Evolutionary conservation across 2,888 invertebrate genomes (phyloP), one percentile per base, ranked within the genome.

Genomic region (Macrophya annulata): DNA sequence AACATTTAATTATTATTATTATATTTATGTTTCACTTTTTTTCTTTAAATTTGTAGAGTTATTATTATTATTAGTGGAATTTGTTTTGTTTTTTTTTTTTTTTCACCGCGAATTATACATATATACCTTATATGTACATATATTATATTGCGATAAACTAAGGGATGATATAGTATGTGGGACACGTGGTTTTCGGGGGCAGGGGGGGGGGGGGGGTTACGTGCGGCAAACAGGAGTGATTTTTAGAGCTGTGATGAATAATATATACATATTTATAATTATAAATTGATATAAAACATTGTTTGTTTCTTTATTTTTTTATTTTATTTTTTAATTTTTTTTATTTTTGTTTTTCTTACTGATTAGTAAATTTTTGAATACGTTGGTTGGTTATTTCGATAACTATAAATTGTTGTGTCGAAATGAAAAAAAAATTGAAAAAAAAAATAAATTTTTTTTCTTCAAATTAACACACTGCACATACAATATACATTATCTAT

Each of bases 191-290:
- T 55, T 55, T 2, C 81, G 79, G n/a, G 68, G 45, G 43, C 62
- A 9, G 65, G 31, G 76, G 45, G 43, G 77, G 82, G 85, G 9
- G 79, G 17, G 82, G 31, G 31, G 43, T 31, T 40, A 31, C n/a
- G 15, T 48, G 51, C 12, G 6, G 77, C 10, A 87, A 31, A 85
- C 86, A 85, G 86, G 89, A 89, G 90, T 90, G 90, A 90, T 89
- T 88, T n/a, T 62, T 43, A 81, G 65, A 81, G 81, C 81, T 81
- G 81, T 81, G 81, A 81, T 81, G 81, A 81, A 62, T 79, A 62
- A 68, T 68, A 68, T 68, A 68, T 68, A 68, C 37, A 77, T 77
- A 51, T 37, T 17, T 77, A 72, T 37, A 79, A 79, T 79, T 55
- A 59, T 55, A 55, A 79, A 79, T 79, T 79, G 15, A n/a, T 79